phyloP scores from a whole-genome alignment of 2,888 invertebrate genomes.

The Chironomus riparius region DNA sequence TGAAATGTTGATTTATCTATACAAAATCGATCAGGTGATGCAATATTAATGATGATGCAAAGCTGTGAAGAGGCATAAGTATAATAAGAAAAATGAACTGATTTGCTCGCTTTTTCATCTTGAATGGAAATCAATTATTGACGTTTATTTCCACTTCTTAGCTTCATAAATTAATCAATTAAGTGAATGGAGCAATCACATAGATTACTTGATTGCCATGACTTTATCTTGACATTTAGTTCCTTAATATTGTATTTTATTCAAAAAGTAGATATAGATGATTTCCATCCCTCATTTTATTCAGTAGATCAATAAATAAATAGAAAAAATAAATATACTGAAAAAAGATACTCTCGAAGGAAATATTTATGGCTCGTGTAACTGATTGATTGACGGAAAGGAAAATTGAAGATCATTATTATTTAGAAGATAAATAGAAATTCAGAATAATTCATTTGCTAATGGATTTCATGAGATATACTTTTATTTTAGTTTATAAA shows the following conservation, averaged over 20 bases:
- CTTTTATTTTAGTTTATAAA: too few relatives aligned
- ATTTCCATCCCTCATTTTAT: too few relatives aligned
- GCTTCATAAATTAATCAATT: slow-evolving; percentile 21
- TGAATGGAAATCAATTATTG: slow-evolving; percentile 11
- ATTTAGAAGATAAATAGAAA: not conserved
- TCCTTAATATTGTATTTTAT: not conserved
- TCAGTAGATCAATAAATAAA: not conserved
- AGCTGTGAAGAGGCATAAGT: not conserved
- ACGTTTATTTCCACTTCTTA: not conserved
- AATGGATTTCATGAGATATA: too few relatives aligned
- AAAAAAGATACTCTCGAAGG: not conserved
- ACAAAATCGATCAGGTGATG: not conserved
- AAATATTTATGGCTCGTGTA: not conserved
- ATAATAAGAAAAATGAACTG: not conserved
- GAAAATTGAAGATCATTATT: slow-evolving; percentile 9
- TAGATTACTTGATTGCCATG: not conserved
- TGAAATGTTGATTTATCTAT: not conserved
- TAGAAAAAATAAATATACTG: not conserved
- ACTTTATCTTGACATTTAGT: slow-evolving; percentile 22
- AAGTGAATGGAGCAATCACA: slow-evolving; percentile 8
- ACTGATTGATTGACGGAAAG: slow-evolving; percentile 17
- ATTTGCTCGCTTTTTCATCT: not conserved
- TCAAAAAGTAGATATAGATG: not conserved
- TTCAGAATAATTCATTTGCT: too few relatives aligned
- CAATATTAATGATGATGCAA: slow-evolving; percentile 11